Evolutionary conservation across 2,113 vertebrate genomes (phyloP), one percentile per base, ranked within the genome.

Genomic region (Poicephalus gulielmi): DNA sequence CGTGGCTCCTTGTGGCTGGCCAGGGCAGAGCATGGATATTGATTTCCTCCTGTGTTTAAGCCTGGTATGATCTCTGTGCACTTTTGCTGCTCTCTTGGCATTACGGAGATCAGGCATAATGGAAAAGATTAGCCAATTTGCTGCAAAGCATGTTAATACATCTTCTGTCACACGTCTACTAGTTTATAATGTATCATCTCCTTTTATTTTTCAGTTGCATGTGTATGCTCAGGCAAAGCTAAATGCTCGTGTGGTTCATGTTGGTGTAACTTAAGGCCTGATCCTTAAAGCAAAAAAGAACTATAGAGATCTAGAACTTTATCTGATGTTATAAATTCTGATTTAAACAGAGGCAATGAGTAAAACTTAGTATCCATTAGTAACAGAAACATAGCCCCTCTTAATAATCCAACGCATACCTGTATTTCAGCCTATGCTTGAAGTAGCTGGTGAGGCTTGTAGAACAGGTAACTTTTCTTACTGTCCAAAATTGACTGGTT

Each of bases 1-100:
- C 5, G 0, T 1, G 18, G 70, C 78, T 94, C 59, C 67, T 64
- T 0, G 0, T 17, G 76, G 53, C 75, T 59, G 78, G 9, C 70
- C 71, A 27, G n/a, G 52, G 33, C 75, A 77, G 10, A 30, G 23
- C 46, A 2, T 3, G 28, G 52, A 4, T 52, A 18, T 0, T 47
- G 47, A 79, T 91, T 82, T 79, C 89, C 57, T 85, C 66, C 41
- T 31, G 49, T 66, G 10, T 35, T 47, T 81, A 9, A 43, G 83
- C 59, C 62, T 73, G 35, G 5, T 24, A 4, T 23, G 52, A 46
- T 64, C 49, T 47, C 71, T 47, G 43, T 8, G 39, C 2, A 3
- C 73, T 78, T 77, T 55, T 3, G 6, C 76, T 95, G 79, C 75
- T 94, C 28, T 80, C 53, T 50, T 94, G 94, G 73, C 64, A 19